A percentile compares a stretch with the other conserved stretches of the same genome.
phyloP scores from a whole-genome alignment of 2,797 vertebrate genomes.

The Sitta carolinensis region DNA sequence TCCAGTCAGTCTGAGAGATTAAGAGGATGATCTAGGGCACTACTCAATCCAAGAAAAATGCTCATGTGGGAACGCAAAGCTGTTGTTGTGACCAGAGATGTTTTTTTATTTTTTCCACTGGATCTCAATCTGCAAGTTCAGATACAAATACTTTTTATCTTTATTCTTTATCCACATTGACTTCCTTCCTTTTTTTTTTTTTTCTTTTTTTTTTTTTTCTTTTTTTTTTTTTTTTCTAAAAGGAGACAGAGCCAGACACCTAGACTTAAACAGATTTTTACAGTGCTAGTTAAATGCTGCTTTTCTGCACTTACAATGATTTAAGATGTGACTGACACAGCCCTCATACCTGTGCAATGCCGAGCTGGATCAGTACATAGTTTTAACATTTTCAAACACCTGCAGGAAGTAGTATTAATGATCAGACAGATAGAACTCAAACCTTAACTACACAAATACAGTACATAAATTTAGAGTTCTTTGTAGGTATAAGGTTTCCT shows the following conservation, averaged over 20 bases:
- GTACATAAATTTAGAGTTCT: neutral
- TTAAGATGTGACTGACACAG: neutral
- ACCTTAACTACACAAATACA: neutral
- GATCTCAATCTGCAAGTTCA: neutral
- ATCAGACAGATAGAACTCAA: neutral
- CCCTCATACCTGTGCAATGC: neutral
- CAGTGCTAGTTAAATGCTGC: neutral
- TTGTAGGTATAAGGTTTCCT: neutral
- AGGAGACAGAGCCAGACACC: neutral
- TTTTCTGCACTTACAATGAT: neutral
- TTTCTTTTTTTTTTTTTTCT: neutral
- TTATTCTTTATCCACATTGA: slow-evolving; percentile 19
- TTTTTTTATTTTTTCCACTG: neutral
- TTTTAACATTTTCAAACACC: neutral
- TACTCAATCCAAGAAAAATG: slow-evolving; percentile 59
- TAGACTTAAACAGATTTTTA: neutral
- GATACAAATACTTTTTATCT: slow-evolving; percentile 1
- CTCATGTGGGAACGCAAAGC: slow-evolving; percentile 26
- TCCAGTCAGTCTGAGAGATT: slow-evolving; percentile 25
- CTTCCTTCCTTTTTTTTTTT: neutral
- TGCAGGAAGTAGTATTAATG: neutral
- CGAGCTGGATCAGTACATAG: neutral
- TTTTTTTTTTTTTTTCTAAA: neutral
- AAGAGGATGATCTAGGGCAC: slow-evolving; percentile 44
- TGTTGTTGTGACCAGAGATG: neutral